Conservation (phyloP, 2,797 vertebrate genomes). For the Gallinago nigripennis region DNA sequence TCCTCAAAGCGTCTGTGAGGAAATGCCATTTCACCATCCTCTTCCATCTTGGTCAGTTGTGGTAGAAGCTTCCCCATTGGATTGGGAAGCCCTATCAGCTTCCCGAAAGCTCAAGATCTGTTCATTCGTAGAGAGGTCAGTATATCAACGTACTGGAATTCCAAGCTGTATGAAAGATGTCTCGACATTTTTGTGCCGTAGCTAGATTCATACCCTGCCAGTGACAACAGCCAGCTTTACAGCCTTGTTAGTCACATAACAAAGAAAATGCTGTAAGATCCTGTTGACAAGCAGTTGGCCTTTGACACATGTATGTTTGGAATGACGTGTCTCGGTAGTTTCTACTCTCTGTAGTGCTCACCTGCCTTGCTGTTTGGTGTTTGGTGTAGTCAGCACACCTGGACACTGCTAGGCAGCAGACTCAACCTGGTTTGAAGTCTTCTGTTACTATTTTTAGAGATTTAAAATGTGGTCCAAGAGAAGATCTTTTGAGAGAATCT, state of each 20-base stretch:
- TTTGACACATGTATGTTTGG: background rate
- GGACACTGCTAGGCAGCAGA: background rate
- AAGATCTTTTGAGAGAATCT: background rate
- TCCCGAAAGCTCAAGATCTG: background rate
- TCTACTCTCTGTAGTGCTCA: background rate
- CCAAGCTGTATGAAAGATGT: background rate
- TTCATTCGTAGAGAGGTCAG: background rate
- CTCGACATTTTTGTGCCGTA: background rate
- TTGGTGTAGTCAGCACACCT: background rate
- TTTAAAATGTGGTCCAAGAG: background rate
- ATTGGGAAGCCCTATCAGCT: background rate
- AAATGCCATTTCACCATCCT: slow-evolving; percentile 29
- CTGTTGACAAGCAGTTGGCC: background rate
- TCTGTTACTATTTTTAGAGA: background rate
- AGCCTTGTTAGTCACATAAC: background rate
- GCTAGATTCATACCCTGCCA: background rate
- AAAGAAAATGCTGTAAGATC: background rate
- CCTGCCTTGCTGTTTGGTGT: background rate
- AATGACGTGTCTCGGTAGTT: background rate
- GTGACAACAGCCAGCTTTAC: background rate
- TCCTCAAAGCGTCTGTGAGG: slow-evolving; percentile 12
- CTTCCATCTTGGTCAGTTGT: slow-evolving; percentile 1
- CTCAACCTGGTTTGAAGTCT: background rate
- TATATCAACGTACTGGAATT: background rate
- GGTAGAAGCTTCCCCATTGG: background rate